Percentiles rank a stretch among this genome's conserved stretches.
Evolutionary conservation across 2,113 vertebrate genomes (phyloP).

Genomic region (Phyllopteryx taeniolatus): DNA sequence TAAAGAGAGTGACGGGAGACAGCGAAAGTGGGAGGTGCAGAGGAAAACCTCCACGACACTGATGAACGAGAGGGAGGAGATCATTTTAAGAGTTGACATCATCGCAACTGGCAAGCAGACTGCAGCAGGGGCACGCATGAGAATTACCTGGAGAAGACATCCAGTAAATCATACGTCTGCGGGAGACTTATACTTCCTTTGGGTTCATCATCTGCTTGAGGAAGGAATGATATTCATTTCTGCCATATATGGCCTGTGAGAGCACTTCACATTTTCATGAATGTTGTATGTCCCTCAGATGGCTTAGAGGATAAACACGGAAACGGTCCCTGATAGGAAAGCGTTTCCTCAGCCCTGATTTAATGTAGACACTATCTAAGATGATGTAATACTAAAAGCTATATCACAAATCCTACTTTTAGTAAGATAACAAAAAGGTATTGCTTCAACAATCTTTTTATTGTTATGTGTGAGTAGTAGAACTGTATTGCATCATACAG

Average conservation of each 20-base stretch:
- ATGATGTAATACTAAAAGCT: not conserved
- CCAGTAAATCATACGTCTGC: slow-evolving; percentile 21
- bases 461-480: not conserved
- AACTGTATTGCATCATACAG: not conserved
- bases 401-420: not conserved
- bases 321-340: not conserved
- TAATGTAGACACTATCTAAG: not conserved
- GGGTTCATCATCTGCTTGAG: slow-evolving; percentile 34
- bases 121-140: slow-evolving; percentile 11
- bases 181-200: not conserved
- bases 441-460: not conserved
- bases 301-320: not conserved
- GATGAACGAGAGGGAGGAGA: not conserved
- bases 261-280: not conserved
- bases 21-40: slow-evolving; percentile 22
- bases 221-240: not conserved
- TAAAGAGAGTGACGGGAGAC: slow-evolving; percentile 16
- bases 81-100: slow-evolving; percentile 40
- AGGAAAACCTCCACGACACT: slow-evolving; percentile 27
- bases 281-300: not conserved
- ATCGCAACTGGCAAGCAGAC: slow-evolving; percentile 51
- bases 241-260: not conserved
- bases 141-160: slow-evolving; percentile 14
- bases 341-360: not conserved
- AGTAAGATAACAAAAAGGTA: not conserved